These are phyloP conservation scores for Spongilla lacustris DNA, from an alignment of 37 sponge, comb jelly and placozoan genomes.

Conservation along the genomic window DNA sequence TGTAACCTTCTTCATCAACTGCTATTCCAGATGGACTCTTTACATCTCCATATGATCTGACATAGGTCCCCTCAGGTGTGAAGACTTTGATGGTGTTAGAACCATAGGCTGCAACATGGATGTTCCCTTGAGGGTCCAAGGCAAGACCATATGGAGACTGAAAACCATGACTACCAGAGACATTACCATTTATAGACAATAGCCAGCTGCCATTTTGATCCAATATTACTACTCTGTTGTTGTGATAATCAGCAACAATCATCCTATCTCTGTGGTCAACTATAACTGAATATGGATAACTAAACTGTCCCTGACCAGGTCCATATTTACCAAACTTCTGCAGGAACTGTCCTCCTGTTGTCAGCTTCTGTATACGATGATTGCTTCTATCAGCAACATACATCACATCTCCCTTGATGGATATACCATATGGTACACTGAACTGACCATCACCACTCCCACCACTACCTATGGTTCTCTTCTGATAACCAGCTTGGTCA, in stretches of 20 bases:
- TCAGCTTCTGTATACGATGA: conserved; percentile 1
- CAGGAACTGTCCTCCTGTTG: conserved; percentile 9
- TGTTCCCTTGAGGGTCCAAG: no score
- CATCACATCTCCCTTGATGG: conserved; percentile 3
- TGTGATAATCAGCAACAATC: conserved; percentile 2
- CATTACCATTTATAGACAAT: neutral
- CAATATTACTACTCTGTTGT: neutral
- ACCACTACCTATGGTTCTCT: conserved; percentile 11
- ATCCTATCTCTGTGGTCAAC: neutral
- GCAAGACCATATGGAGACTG: conserved; percentile 2
- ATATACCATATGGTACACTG: conserved; percentile 4
- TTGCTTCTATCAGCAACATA: conserved; percentile 19
- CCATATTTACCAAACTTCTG: conserved; percentile 8
- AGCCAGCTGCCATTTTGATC: neutral
- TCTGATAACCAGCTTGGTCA: neutral
- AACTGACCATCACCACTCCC: conserved; percentile 33
- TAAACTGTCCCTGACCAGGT: conserved; percentile 8
- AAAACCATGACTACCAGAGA: neutral
- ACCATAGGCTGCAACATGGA: no score
- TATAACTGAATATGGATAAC: neutral
- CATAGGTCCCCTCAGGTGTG: no score
- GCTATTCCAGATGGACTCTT: no score
- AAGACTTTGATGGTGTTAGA: no score
- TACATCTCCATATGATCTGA: no score
- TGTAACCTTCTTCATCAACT: no score